Percentiles rank a stretch among this genome's conserved stretches.
Evolutionary conservation across 2,888 invertebrate species (phyloP).

Genomic region (Camptogramma bilineatum): DNA sequence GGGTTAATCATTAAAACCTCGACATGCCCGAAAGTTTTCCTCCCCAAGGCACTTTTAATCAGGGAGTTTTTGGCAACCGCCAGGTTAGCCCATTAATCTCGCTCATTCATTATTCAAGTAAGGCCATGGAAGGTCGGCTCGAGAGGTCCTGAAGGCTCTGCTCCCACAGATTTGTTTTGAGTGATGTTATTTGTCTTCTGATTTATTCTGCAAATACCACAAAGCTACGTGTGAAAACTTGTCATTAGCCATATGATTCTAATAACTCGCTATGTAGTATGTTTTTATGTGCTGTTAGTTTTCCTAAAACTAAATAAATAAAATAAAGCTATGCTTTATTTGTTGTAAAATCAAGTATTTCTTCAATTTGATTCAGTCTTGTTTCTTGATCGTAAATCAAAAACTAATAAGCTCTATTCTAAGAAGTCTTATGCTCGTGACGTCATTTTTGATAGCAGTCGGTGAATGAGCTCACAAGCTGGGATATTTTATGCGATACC

Average conservation of each 20-base stretch:
- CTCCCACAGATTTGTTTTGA: constrained; percentile 26
- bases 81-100: constrained; percentile 42
- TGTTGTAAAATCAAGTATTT: no score
- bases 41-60: constrained; percentile 34
- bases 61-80: constrained; percentile 33
- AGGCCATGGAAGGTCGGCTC: constrained; percentile 31
- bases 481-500: constrained; percentile 26
- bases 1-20: constrained; percentile 26
- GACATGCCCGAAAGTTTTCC: constrained; percentile 20
- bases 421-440: constrained; percentile 8
- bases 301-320: no score
- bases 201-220: constrained; percentile 16
- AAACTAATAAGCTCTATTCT: not conserved
- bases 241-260: no score
- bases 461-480: constrained; percentile 24
- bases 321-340: no score
- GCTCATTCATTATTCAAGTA: constrained; percentile 45
- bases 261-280: no score
- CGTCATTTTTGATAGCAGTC: constrained; percentile 12
- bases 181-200: constrained; percentile 19
- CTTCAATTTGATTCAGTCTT: not conserved
- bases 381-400: not conserved
- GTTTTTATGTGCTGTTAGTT: no score
- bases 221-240: not conserved
- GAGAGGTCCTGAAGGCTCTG: constrained; percentile 15